Percentiles rank a stretch among this genome's conserved stretches.
These are phyloP conservation scores for Paracentrotus lividus DNA, from an alignment of 53 echinoderm and acorn worm genomes.

Conservation along the genomic window DNA sequence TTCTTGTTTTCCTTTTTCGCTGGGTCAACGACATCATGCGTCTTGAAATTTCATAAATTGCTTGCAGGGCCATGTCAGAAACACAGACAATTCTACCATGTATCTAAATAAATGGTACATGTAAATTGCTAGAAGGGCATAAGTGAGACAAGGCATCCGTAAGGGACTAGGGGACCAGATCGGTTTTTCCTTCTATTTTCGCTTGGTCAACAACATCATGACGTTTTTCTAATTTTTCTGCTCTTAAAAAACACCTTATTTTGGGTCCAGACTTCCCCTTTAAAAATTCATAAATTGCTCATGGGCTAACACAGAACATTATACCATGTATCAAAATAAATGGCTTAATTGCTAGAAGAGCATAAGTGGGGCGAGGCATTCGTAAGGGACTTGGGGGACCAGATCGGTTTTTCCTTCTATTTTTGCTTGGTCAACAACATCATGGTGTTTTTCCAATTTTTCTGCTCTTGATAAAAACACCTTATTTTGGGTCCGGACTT, in stretches of 20 bases:
- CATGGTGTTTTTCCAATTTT: too few relatives aligned
- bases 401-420: not conserved
- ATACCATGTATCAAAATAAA: not conserved
- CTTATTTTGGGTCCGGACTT: too few relatives aligned
- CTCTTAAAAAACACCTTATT: too few relatives aligned
- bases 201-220: not conserved
- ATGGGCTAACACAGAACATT: not conserved
- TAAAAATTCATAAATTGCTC: not conserved
- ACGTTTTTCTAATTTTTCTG: too few relatives aligned
- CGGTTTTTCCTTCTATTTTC: not conserved
- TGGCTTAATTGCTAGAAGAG: not conserved
- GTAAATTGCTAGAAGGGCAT: not conserved
- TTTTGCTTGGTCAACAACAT: not conserved
- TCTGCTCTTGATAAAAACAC: too few relatives aligned
- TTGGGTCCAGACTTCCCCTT: too few relatives aligned
- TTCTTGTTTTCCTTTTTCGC: not conserved
- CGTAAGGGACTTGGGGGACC: too few relatives aligned
- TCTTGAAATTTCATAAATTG: not conserved
- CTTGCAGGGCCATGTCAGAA: not conserved
- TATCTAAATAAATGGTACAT: not conserved
- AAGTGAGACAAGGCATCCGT: not conserved
- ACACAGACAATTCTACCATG: not conserved
- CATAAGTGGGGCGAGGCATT: not conserved
- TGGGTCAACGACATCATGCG: not conserved
- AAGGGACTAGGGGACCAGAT: too few relatives aligned